Evolutionary conservation across 2,888 invertebrate species (phyloP), one percentile per base, ranked within the genome.

Genomic region (Leucophenga maculata): DNA sequence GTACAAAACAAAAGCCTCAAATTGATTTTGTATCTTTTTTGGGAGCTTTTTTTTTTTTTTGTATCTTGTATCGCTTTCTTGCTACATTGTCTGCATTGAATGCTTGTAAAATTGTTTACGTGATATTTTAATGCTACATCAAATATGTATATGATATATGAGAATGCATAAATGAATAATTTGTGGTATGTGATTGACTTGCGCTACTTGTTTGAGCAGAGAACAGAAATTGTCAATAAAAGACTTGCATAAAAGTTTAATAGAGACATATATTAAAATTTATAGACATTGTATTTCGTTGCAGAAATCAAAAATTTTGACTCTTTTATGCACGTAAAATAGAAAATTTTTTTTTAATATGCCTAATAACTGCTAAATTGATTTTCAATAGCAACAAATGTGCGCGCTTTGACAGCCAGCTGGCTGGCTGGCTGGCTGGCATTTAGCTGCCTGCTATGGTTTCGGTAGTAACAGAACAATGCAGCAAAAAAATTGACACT

Each of bases 81-180:
- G 16, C 11, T 22, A 9, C 39, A 18, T 11, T 20, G 62, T 14
- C 22, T 64, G 62, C n/a, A n/a, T 64, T 62, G 22, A 44, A n/a
- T 20, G 50, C 62, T 39, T 60, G 60, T 39, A 22, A 16, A 46
- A 46, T 46, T 64, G 22, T 20, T 20, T 64, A 76, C 79, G 72
- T 74, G 71, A 72, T 76, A 69, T 52, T 72, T 64, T 57, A 14
- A 57, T 65, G 71, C 11, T 57, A 65, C 64, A 71, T 71, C 18
- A n/a, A 14, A 64, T 46, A 22, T 48, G 22, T 48, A 18, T 64
- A 60, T 44, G 60, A 44, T 39, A 60, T 20, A 48, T 48, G 62
- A n/a, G n/a, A 46, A 16, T 60, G 16, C 32, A 18, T 60, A 39
- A 60, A 39, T 44, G 20, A 60, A 39, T 22, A 60, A 39, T 60